Conservation (phyloP, 2,113 vertebrate genomes). For the Chaetops frenatus region DNA sequence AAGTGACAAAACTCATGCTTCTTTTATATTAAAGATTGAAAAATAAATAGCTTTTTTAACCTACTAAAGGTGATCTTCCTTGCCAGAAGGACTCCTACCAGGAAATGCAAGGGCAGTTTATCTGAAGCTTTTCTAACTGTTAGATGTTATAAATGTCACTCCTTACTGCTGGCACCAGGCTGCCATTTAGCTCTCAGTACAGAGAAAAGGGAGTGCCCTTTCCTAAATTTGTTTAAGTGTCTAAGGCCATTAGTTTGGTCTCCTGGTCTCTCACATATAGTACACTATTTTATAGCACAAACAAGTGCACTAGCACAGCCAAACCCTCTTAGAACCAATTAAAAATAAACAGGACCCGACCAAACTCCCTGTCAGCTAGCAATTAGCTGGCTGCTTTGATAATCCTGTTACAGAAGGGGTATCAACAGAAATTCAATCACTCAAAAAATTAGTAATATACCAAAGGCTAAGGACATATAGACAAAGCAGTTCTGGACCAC, state of each 20-base stretch:
- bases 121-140: not conserved
- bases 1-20: not conserved
- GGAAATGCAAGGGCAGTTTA: not conserved
- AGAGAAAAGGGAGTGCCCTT: not conserved
- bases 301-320: not conserved
- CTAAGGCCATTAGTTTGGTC: not conserved
- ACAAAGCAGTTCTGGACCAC: not conserved
- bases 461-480: not conserved
- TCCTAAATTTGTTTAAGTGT: conserved; percentile 2
- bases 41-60: not conserved
- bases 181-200: not conserved
- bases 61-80: not conserved
- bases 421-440: conserved; percentile 61
- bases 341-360: conserved; percentile 66
- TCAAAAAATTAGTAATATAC: conserved; percentile 34
- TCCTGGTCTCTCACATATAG: not conserved
- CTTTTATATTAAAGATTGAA: not conserved
- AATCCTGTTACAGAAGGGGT: conserved; percentile 51
- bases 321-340: conserved; percentile 48
- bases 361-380: conserved; percentile 61
- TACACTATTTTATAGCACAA: not conserved
- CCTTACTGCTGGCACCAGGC: not conserved
- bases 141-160: conserved; percentile 21
- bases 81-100: not conserved
- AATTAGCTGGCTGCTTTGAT: conserved; percentile 62